phyloP scores from a whole-genome alignment of 2,888 invertebrate species.

The Tribolium freemani region DNA sequence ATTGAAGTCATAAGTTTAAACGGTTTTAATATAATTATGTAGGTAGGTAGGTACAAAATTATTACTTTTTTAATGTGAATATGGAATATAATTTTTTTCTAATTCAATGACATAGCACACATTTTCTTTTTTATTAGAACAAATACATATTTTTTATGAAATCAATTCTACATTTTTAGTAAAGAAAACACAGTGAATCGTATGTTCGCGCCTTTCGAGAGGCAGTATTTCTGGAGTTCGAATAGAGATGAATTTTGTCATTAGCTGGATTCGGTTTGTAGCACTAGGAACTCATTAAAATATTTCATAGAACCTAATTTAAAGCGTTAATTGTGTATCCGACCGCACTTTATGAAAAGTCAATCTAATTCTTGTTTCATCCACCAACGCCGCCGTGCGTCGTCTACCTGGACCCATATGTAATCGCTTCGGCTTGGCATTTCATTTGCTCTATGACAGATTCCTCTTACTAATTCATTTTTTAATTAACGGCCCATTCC shows the following conservation, averaged over 20 bases:
- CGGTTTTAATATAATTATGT: no score
- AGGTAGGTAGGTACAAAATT: no score
- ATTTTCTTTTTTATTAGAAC: no score
- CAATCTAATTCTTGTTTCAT: constrained; percentile 60
- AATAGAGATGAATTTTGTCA: background rate
- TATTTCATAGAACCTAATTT: constrained; percentile 65
- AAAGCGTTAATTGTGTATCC: constrained; percentile 62
- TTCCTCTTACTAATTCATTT: constrained; percentile 68
- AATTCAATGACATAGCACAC: no score
- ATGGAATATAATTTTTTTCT: no score
- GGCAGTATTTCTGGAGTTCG: no score
- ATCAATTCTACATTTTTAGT: no score
- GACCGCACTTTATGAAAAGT: constrained; percentile 62
- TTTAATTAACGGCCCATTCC: constrained; percentile 66
- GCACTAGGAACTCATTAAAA: constrained; percentile 63
- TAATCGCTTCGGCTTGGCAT: constrained; percentile 63
- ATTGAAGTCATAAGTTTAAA: no score
- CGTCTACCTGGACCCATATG: constrained; percentile 60
- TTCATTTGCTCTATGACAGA: constrained; percentile 68
- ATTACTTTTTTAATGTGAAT: no score
- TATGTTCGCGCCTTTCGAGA: no score
- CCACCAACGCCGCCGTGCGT: constrained; percentile 56
- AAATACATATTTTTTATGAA: no score
- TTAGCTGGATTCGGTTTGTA: background rate
- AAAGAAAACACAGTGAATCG: no score